phyloP scores from a whole-genome alignment of 2,113 vertebrate species.

The Bothrops jararaca region DNA sequence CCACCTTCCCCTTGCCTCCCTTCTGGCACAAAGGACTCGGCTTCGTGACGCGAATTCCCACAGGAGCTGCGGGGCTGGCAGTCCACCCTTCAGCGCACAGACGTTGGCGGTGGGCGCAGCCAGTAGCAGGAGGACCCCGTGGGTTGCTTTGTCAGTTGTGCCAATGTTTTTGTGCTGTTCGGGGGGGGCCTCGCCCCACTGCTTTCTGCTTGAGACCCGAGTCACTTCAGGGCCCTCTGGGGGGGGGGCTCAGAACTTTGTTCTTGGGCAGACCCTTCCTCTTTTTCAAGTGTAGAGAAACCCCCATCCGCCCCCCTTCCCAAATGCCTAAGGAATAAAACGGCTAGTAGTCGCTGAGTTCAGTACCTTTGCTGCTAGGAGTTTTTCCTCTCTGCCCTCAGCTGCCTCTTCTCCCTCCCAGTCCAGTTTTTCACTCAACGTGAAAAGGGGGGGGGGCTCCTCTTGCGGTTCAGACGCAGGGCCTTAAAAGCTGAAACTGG shows the following conservation, averaged over 20 bases:
- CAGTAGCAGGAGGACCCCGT: neutral
- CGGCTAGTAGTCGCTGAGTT: neutral
- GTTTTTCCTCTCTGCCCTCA: neutral
- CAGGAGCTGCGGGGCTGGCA: conserved; percentile 27
- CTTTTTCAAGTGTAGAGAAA: neutral
- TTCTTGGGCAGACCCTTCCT: neutral
- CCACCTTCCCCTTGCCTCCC: fast-evolving
- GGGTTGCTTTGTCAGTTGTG: neutral
- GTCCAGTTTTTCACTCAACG: neutral
- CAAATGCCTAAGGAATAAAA: neutral
- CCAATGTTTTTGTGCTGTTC: neutral
- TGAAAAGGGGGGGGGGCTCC: neutral
- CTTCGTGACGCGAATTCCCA: neutral
- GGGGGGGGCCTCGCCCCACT: neutral
- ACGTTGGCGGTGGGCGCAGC: too few species aligned
- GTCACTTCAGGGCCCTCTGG: neutral
- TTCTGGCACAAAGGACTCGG: fast-evolving
- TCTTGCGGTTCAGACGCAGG: fast-evolving
- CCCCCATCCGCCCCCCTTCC: neutral
- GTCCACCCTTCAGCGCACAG: neutral
- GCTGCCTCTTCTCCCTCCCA: neutral
- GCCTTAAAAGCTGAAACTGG: neutral
- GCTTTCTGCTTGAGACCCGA: fast-evolving
- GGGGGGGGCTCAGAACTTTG: neutral
- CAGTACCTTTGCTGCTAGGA: neutral